Base-by-base conservation (phyloP, 2,888 invertebrate genomes). In the Steromphala cineraria region DNA sequence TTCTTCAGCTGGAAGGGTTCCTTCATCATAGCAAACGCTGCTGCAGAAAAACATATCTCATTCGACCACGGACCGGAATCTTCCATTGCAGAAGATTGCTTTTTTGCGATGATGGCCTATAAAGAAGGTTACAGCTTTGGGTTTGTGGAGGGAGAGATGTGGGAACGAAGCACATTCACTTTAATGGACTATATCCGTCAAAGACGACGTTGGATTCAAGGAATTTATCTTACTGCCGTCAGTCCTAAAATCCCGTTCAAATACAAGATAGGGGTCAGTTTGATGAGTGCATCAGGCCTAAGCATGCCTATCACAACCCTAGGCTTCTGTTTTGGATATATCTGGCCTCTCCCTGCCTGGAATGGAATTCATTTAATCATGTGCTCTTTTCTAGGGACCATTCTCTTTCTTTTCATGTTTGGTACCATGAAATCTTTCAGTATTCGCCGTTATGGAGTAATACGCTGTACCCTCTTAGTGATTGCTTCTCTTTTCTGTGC, bases 51-150 rank as follows among this genome's bases (percentile, higher is more conserved):
- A 76, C 81, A 85, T 77, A 85, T 91, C 2, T 83, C 89, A 1
- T 90, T 88, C 81, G 90, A 90, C 81, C 89, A 89, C 83, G 91
- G 91, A 46, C 81, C 87, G 0, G 89, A 90, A 78, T 89, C 88
- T 7, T 89, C 89, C 31, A 88, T 89, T n/a, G 90, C 91, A 0
- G 90, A 90, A 80, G 91, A 91, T 75, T 90, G 90, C 77, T 90
- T 87, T 83, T 91, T 91, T 84, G 91, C 86, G 8, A 82, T 90
- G 80, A 86, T 86, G 40, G 89, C 88, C 10, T 87, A 85, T 87
- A 86, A 86, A 21, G 85, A 87, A 67, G 90, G 90, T 1, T 86
- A 89, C 79, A 84, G 81, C 78, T 90, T 90, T 83, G 89, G 87
- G 2, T 89, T 89, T 79, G 86, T 90, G 40, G 88, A 90, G 67